These are phyloP conservation scores for Cyclina sinensis DNA, from an alignment of 1,140 invertebrate species.

Conservation along the genomic window DNA sequence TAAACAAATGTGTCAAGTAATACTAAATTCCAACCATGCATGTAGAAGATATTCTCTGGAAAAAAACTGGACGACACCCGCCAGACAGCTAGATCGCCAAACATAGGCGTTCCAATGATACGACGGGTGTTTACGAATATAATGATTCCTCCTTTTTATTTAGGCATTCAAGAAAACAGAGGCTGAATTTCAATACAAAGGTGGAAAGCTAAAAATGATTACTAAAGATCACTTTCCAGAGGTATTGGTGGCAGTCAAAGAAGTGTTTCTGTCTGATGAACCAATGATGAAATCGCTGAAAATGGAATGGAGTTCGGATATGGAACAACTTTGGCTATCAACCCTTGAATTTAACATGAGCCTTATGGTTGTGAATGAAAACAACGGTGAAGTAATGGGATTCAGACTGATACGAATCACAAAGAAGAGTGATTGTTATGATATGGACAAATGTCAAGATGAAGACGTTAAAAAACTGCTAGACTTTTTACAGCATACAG, in stretches of 20 bases:
- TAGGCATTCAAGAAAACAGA: slow-evolving; percentile 34
- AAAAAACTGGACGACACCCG: too few species aligned
- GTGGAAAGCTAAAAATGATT: not conserved
- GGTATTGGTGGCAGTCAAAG: not conserved
- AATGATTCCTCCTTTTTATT: not conserved
- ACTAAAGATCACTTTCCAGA: not conserved
- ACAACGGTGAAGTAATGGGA: not conserved
- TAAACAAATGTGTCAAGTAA: too few species aligned
- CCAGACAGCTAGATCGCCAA: not conserved
- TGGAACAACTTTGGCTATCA: slow-evolving; percentile 20
- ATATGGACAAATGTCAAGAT: not conserved
- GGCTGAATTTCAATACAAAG: not conserved
- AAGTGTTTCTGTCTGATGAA: slow-evolving; percentile 11
- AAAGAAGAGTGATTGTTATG: not conserved
- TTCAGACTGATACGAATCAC: not conserved
- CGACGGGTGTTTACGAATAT: not conserved
- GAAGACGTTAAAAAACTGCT: not conserved
- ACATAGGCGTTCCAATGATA: not conserved
- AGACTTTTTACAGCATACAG: not conserved
- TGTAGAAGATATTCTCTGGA: too few species aligned
- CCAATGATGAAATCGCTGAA: not conserved
- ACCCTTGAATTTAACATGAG: not conserved
- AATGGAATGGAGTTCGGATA: not conserved
- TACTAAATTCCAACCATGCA: too few species aligned
- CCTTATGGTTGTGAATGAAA: not conserved